phyloP scores from a whole-genome alignment of 1,140 invertebrate genomes.

The Diorhabda elongata region DNA sequence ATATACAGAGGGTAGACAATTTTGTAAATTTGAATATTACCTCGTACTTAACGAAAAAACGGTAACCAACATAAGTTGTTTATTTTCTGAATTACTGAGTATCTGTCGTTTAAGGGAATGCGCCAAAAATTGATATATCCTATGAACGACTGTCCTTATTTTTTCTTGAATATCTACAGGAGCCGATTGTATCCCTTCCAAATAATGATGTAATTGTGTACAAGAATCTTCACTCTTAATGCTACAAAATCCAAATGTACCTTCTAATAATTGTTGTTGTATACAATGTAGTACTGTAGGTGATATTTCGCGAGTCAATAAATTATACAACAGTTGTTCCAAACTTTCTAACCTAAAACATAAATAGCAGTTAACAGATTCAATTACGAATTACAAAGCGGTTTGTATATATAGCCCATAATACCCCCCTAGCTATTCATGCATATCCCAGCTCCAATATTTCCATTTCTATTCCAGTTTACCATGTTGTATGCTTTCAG shows the following conservation, averaged over 20 bases:
- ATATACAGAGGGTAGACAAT: too few relatives aligned
- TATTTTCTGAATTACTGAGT: slow-evolving; percentile 33
- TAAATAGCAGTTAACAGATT: not conserved
- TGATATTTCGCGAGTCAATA: slow-evolving; percentile 22
- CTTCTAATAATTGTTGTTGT: slow-evolving; percentile 57
- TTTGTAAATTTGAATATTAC: not conserved
- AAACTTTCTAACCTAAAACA: slow-evolving; percentile 38
- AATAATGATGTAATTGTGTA: slow-evolving; percentile 50
- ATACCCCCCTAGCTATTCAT: too few relatives aligned
- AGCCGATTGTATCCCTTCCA: slow-evolving; percentile 50
- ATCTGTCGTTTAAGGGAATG: slow-evolving; percentile 38
- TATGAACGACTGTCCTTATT: slow-evolving; percentile 49
- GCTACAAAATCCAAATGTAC: slow-evolving; percentile 56
- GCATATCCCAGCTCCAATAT: too few relatives aligned
- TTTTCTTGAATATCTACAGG: slow-evolving; percentile 45
- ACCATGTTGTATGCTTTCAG: too few relatives aligned
- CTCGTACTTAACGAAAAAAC: slow-evolving; percentile 57
- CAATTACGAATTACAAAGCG: too few relatives aligned
- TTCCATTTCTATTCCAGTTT: too few relatives aligned
- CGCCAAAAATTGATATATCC: slow-evolving; percentile 47
- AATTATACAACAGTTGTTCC: slow-evolving; percentile 28
- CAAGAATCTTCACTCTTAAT: slow-evolving; percentile 41
- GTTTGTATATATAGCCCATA: too few relatives aligned
- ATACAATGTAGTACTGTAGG: slow-evolving; percentile 43
- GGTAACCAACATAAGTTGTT: slow-evolving; percentile 47